Evolutionary conservation across 2,888 invertebrate genomes (phyloP).

Genomic region (Dendrolimus pini): DNA sequence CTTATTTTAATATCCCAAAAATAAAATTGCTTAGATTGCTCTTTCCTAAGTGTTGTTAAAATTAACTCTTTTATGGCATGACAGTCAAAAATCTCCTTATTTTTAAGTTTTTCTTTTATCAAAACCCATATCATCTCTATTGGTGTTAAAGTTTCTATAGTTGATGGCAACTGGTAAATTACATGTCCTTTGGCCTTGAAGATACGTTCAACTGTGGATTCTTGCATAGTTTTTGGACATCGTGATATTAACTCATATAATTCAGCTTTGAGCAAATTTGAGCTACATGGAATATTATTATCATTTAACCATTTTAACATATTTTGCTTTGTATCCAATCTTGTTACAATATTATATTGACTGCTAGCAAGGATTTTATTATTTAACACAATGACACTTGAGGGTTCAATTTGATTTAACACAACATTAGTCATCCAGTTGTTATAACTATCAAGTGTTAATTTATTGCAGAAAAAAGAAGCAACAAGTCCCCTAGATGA

Average conservation of each 20-base stretch:
- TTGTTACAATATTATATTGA: conserved; percentile 21
- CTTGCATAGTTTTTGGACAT: conserved; percentile 14
- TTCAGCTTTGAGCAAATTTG: conserved; percentile 34
- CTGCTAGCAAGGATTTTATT: conserved; percentile 24
- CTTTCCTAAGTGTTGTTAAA: conserved; percentile 2
- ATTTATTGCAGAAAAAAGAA: conserved; percentile 29
- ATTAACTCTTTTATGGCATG: conserved; percentile 4
- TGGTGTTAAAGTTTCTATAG: conserved; percentile 33
- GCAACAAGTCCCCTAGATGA: too few species aligned
- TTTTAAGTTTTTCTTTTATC: conserved; percentile 10
- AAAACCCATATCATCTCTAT: conserved; percentile 33
- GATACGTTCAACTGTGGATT: conserved; percentile 28
- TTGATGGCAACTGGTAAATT: conserved; percentile 34
- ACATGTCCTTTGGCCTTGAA: conserved; percentile 37
- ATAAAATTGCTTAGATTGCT: conserved; percentile 11
- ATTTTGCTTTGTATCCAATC: conserved; percentile 33
- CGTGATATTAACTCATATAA: conserved; percentile 35
- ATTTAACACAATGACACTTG: conserved; percentile 35
- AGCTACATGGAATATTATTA: conserved; percentile 35
- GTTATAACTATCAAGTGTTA: conserved; percentile 24
- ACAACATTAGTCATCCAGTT: conserved; percentile 43
- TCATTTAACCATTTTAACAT: conserved; percentile 36
- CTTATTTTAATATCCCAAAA: conserved; percentile 17
- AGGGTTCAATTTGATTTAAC: conserved; percentile 20
- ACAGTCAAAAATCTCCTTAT: too few species aligned